Evolutionary conservation across 2,888 invertebrate species (phyloP).

Genomic region (Lissocephala sabroskyi): DNA sequence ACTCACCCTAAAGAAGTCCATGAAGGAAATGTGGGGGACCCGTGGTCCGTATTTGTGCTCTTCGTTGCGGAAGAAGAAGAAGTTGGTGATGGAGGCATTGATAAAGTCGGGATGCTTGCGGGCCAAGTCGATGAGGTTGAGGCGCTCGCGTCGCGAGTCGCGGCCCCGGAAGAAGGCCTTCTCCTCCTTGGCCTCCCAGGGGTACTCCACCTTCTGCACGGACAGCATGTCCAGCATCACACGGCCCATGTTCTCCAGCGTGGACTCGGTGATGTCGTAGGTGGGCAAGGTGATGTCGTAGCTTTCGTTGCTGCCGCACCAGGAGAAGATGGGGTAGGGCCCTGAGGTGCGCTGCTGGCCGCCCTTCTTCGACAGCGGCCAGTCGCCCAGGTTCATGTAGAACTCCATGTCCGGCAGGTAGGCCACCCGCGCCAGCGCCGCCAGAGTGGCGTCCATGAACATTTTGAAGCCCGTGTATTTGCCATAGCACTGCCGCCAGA

Average conservation of each 20-base stretch:
- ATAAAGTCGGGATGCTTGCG: slow-evolving; percentile 83
- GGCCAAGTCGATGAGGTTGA: slow-evolving; percentile 86
- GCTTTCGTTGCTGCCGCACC: slow-evolving; percentile 93
- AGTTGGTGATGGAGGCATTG: slow-evolving; percentile 94
- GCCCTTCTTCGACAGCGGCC: slow-evolving; percentile 84
- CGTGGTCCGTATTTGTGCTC: slow-evolving; percentile 90
- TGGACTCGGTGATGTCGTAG: slow-evolving; percentile 94
- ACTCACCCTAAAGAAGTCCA: slow-evolving; percentile 78
- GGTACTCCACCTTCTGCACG: slow-evolving; percentile 82
- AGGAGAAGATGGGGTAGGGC: slow-evolving; percentile 90
- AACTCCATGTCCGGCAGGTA: slow-evolving; percentile 89
- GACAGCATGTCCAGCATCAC: slow-evolving; percentile 92
- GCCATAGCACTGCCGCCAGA: slow-evolving; percentile 92
- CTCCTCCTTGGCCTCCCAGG: slow-evolving; percentile 83
- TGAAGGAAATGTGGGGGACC: slow-evolving; percentile 88
- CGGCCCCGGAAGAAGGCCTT: slow-evolving; percentile 94
- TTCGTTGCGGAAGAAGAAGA: slow-evolving; percentile 94
- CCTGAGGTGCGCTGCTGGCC: slow-evolving; percentile 72
- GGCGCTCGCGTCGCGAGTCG: slow-evolving; percentile 88
- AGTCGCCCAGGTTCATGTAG: slow-evolving; percentile 94
- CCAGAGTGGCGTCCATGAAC: slow-evolving; percentile 91
- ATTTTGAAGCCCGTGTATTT: slow-evolving; percentile 96
- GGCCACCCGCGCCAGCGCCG: slow-evolving; percentile 87
- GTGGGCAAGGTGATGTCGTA: slow-evolving; percentile 95
- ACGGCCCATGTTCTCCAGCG: slow-evolving; percentile 94